These are phyloP conservation scores for Drosophila quadrilineata DNA, from an alignment of 1,140 invertebrate species.

Conservation along the genomic window DNA sequence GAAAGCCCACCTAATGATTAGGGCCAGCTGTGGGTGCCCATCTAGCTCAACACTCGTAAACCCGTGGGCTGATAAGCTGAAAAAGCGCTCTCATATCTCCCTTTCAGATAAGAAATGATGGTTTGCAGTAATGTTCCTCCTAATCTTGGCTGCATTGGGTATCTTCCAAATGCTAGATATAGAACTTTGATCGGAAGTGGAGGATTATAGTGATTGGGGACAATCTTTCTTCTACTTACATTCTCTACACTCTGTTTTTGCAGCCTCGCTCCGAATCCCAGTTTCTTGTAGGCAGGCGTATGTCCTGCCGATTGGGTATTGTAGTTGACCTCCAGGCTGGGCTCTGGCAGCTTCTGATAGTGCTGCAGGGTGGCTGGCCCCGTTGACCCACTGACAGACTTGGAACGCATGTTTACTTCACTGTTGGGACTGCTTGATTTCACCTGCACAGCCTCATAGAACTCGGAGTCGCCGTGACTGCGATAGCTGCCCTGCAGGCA, in stretches of 20 bases:
- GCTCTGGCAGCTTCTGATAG: constrained; percentile 60
- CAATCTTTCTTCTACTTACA: constrained; percentile 30
- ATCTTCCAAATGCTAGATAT: too few species aligned
- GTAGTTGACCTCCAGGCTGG: constrained; percentile 48
- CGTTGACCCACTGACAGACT: constrained; percentile 28
- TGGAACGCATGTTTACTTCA: constrained; percentile 50
- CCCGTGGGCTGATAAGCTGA: constrained; percentile 24
- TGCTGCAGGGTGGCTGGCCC: constrained; percentile 57
- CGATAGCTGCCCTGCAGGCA: constrained; percentile 71
- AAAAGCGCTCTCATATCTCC: constrained; percentile 24
- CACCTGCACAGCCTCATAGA: constrained; percentile 60
- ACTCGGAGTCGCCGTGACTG: constrained; percentile 59
- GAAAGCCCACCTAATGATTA: constrained; percentile 43
- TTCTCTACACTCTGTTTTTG: constrained; percentile 41
- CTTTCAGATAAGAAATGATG: constrained; percentile 16
- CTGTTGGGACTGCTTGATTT: constrained; percentile 26
- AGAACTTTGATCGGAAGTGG: too few species aligned
- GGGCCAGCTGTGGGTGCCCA: constrained; percentile 15
- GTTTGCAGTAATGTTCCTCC: too few species aligned
- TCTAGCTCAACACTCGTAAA: constrained; percentile 4
- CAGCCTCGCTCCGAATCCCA: constrained; percentile 37
- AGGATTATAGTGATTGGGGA: too few species aligned
- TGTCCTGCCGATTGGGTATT: constrained; percentile 55
- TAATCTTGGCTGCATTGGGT: too few species aligned
- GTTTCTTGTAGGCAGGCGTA: constrained; percentile 48